Conservation (phyloP, 2,888 invertebrate genomes). For the Drosophila formosana region DNA sequence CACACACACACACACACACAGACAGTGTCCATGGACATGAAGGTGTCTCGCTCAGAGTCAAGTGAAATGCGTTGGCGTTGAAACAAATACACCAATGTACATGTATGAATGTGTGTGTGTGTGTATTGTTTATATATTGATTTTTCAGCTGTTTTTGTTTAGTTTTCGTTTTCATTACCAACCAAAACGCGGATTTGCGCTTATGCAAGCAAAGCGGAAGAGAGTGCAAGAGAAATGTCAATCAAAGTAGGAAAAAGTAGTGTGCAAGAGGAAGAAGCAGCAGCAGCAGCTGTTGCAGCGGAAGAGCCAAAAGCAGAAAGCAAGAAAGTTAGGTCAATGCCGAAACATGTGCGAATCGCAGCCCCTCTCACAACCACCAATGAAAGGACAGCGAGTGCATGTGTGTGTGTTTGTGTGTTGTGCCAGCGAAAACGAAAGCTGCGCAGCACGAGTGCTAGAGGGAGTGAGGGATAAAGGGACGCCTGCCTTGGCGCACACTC, state of each 20-base stretch:
- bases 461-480: slow-evolving; percentile 1
- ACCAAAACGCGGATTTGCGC: neutral
- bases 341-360: slow-evolving; percentile 58
- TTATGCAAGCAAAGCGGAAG: slow-evolving; percentile 62
- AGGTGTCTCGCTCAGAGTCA: slow-evolving; percentile 53
- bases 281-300: slow-evolving; percentile 43
- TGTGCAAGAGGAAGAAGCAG: neutral
- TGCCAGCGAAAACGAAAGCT: slow-evolving; percentile 70
- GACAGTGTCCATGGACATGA: slow-evolving; percentile 65
- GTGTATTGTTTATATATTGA: slow-evolving; percentile 54
- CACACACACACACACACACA: neutral
- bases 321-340: slow-evolving; percentile 68
- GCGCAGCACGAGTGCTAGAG: slow-evolving; percentile 31
- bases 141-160: slow-evolving; percentile 60
- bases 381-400: slow-evolving; percentile 12
- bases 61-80: slow-evolving; percentile 28
- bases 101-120: slow-evolving; percentile 5
- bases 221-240: neutral
- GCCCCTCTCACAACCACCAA: slow-evolving; percentile 26
- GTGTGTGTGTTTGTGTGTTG: slow-evolving; percentile 12
- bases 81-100: slow-evolving; percentile 2
- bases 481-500: slow-evolving; percentile 54
- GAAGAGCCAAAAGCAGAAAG: slow-evolving; percentile 19
- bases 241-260: neutral
- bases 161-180: slow-evolving; percentile 12